Conservation (phyloP, 2,888 invertebrate species). For the Odontothrips loti region DNA sequence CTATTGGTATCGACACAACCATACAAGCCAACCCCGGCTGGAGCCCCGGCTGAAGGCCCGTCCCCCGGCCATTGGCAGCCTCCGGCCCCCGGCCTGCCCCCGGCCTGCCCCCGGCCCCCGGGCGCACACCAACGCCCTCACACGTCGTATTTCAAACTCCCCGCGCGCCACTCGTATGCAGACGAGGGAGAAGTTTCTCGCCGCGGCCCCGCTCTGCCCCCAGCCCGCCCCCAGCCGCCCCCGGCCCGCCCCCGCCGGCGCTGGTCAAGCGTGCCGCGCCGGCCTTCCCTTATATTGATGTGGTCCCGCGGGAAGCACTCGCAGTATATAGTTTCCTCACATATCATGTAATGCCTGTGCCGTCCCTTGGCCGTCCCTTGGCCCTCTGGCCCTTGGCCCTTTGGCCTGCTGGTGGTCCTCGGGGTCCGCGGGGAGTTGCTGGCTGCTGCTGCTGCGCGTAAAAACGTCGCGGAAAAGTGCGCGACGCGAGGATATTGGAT, state of each 20-base stretch:
- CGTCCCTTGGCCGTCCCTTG: no score
- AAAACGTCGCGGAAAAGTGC: not conserved
- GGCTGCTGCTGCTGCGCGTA: not conserved
- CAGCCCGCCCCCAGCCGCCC: not conserved
- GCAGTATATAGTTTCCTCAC: constrained; percentile 22
- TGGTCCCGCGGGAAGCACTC: constrained; percentile 12
- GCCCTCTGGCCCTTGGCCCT: no score
- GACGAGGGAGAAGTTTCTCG: not conserved
- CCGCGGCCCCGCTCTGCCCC: not conserved
- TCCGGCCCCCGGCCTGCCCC: no score
- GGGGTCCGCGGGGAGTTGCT: not conserved
- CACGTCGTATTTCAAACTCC: not conserved
- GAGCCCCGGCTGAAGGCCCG: no score
- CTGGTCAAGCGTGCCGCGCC: not conserved
- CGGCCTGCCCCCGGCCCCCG: no score
- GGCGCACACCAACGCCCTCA: not conserved
- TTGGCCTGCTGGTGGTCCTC: not conserved
- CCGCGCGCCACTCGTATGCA: no score
- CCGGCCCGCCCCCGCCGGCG: not conserved
- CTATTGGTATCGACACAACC: not conserved
- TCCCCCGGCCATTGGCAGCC: not conserved
- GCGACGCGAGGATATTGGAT: not conserved
- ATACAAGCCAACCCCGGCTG: not conserved
- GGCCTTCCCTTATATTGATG: constrained; percentile 14
- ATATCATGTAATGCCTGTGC: constrained; percentile 10